A percentile compares a stretch with the other conserved stretches of the same genome.
Conservation (phyloP, 2,113 vertebrate genomes). For the Microtus montanus region DNA sequence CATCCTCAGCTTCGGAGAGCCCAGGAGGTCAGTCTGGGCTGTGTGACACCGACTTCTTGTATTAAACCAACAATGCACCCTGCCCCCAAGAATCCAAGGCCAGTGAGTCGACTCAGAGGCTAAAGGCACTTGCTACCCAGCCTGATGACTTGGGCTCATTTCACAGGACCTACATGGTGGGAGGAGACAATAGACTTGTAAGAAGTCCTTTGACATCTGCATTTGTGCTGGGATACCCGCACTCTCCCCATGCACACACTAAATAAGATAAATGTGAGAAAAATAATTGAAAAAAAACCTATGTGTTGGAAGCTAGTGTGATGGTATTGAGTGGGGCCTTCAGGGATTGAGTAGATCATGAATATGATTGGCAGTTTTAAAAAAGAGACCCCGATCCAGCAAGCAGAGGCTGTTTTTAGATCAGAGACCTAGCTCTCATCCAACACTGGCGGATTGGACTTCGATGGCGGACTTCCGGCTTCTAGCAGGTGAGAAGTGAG, state of each 20-base stretch:
- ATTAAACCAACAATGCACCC: not conserved
- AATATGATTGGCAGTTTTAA: not conserved
- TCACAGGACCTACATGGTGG: not conserved
- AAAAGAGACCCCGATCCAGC: not conserved
- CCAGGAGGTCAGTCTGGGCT: not conserved
- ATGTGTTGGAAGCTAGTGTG: not conserved
- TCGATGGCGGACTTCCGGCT: not conserved
- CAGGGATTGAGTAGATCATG: not conserved
- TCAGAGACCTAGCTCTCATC: not conserved
- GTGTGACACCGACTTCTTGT: not conserved
- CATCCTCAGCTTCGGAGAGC: not conserved
- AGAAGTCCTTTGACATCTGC: not conserved
- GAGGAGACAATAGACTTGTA: not conserved
- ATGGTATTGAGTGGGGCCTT: too few species aligned
- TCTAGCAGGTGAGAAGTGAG: not conserved
- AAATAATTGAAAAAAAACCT: not conserved
- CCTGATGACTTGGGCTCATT: not conserved
- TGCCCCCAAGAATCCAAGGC: not conserved
- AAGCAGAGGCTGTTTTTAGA: not conserved
- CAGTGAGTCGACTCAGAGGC: not conserved
- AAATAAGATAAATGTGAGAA: not conserved
- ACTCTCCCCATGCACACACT: not conserved
- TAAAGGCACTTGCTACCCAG: not conserved
- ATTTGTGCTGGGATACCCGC: not conserved
- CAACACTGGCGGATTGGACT: not conserved